phyloP scores from a whole-genome alignment of 2,797 vertebrate species.

The Sarcophilus harrisii region DNA sequence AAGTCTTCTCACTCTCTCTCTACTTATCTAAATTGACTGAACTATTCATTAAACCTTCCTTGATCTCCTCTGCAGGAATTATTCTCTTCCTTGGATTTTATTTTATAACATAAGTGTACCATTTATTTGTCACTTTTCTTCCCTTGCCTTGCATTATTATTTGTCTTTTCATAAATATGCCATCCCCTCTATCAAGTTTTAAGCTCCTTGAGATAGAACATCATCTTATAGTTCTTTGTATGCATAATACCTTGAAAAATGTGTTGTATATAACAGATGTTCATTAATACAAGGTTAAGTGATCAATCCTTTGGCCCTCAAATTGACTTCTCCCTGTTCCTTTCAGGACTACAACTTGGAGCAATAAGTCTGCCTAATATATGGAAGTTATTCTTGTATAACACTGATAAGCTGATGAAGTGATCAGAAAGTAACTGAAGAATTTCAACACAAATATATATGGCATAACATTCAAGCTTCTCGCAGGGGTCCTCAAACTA shows the following conservation, averaged over 20 bases:
- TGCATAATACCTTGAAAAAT: not conserved
- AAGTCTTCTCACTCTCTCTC: not conserved
- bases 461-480: not conserved
- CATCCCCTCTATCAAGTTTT: not conserved
- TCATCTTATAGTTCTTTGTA: not conserved
- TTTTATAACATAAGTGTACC: not conserved
- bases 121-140: not conserved
- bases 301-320: not conserved
- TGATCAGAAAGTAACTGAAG: not conserved
- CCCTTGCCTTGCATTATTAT: not conserved
- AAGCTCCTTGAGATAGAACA: not conserved
- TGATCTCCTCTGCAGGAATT: not conserved
- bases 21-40: not conserved
- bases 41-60: not conserved
- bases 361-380: not conserved
- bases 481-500: no score
- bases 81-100: constrained; percentile 14
- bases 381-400: not conserved
- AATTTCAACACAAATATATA: not conserved
- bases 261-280: not conserved
- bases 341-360: not conserved
- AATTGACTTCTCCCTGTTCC: not conserved
- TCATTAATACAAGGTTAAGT: not conserved
- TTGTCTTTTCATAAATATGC: not conserved
- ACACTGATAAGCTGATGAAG: not conserved